Percentiles rank a stretch among this genome's conserved stretches.
phyloP scores from a whole-genome alignment of 2,113 vertebrate genomes.

The Grantiella picta region DNA sequence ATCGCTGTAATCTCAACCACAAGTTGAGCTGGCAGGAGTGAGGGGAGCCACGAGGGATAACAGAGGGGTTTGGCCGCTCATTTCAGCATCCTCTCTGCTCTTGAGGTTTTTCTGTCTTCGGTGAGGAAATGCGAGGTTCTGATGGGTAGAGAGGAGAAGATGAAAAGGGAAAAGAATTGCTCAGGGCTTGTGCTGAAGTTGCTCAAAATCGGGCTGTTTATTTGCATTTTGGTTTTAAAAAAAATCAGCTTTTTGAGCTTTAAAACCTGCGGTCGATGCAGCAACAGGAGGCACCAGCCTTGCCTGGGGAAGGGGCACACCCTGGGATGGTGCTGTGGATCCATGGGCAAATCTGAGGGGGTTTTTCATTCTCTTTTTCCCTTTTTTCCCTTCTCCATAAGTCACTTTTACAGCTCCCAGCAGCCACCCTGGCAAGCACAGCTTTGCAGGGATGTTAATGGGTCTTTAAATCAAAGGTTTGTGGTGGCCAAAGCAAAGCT shows the following conservation, averaged over 20 bases:
- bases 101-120: conserved; percentile 42
- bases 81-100: conserved; percentile 39
- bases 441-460: not conserved
- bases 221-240: not conserved
- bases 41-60: conserved; percentile 32
- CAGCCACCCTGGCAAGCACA: not conserved
- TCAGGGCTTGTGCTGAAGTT: not conserved
- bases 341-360: not conserved
- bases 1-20: conserved; percentile 55
- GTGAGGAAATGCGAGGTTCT: not conserved
- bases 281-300: not conserved
- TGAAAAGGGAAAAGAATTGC: not conserved
- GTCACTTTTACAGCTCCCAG: conserved; percentile 4
- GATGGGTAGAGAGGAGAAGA: not conserved
- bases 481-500: not conserved
- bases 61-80: not conserved
- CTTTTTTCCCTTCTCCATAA: not conserved
- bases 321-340: not conserved
- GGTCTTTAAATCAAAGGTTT: not conserved
- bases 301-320: not conserved
- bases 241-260: not conserved
- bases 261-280: not conserved
- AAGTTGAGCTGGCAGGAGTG: conserved; percentile 59
- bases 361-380: not conserved
- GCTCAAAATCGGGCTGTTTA: not conserved